A percentile compares a stretch with the other conserved stretches of the same genome.
Conservation (phyloP, 2,888 invertebrate species). For the Sialis fuliginosa region DNA sequence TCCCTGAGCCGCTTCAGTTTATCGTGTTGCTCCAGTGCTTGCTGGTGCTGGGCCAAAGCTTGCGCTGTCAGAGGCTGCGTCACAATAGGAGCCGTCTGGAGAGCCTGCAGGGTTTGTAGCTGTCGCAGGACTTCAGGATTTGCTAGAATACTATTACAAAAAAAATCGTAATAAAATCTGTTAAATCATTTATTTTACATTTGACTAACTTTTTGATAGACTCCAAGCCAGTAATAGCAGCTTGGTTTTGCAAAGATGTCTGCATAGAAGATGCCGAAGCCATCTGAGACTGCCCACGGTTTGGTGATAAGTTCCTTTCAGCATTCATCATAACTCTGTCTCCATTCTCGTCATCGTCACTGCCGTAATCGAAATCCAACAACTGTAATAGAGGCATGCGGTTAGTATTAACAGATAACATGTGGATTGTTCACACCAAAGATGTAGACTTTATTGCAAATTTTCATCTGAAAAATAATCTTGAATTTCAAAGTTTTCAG, state of each 20-base stretch:
- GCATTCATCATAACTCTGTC: constrained; percentile 14
- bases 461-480: no score
- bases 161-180: neutral
- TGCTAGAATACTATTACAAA: constrained; percentile 43
- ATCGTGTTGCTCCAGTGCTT: constrained; percentile 47
- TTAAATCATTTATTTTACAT: neutral
- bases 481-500: no score
- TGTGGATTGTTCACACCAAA: no score
- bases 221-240: constrained; percentile 11
- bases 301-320: no score
- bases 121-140: constrained; percentile 83
- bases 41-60: constrained; percentile 28
- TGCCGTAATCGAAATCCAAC: constrained; percentile 81
- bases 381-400: constrained; percentile 19
- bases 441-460: no score
- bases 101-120: constrained; percentile 55
- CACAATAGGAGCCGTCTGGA: constrained; percentile 25
- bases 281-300: no score
- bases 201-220: constrained; percentile 1
- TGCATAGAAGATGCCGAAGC: no score
- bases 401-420: no score
- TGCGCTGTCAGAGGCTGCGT: constrained; percentile 11
- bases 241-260: constrained; percentile 8
- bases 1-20: constrained; percentile 48
- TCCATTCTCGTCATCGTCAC: constrained; percentile 66